Evolutionary conservation across 2,888 invertebrate genomes (phyloP).

Genomic region (Oligia fasciuncula): DNA sequence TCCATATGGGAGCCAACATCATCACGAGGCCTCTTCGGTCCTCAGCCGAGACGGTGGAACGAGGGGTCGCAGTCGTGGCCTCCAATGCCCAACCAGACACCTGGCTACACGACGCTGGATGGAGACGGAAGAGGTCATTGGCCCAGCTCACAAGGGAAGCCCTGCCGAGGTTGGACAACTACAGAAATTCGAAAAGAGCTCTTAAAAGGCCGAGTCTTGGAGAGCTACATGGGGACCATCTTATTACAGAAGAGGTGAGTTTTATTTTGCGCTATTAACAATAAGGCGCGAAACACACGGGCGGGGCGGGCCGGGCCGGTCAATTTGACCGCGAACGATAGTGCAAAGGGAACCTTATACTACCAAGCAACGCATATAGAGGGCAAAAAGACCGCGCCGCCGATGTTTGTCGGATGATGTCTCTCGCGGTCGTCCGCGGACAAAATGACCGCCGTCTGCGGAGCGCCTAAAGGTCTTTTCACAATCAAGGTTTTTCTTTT

Average conservation of each 20-base stretch:
- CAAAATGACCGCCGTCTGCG: too few species aligned
- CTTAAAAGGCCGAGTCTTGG: constrained; percentile 95
- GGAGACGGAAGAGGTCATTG: constrained; percentile 89
- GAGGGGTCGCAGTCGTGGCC: constrained; percentile 69
- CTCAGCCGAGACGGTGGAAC: constrained; percentile 80
- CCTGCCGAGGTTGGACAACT: constrained; percentile 95
- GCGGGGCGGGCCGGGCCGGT: too few species aligned
- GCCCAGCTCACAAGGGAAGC: constrained; percentile 94
- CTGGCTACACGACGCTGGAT: constrained; percentile 86
- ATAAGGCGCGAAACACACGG: too few species aligned
- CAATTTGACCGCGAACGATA: too few species aligned
- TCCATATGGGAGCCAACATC: constrained; percentile 86
- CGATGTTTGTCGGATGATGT: too few species aligned
- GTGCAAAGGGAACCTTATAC: too few species aligned
- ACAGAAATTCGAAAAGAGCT: constrained; percentile 94
- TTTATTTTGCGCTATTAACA: neutral
- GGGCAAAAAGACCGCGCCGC: too few species aligned
- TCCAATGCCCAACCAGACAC: constrained; percentile 78
- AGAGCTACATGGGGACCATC: constrained; percentile 93
- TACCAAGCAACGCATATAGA: too few species aligned
- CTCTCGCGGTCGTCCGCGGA: too few species aligned
- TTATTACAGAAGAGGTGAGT: constrained; percentile 85
- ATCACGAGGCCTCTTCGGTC: constrained; percentile 83
- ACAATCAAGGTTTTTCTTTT: neutral
- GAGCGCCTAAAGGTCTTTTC: neutral